These are phyloP conservation scores for Drymodes brunneopygia DNA, from an alignment of 2,113 vertebrate species.

Conservation along the genomic window DNA sequence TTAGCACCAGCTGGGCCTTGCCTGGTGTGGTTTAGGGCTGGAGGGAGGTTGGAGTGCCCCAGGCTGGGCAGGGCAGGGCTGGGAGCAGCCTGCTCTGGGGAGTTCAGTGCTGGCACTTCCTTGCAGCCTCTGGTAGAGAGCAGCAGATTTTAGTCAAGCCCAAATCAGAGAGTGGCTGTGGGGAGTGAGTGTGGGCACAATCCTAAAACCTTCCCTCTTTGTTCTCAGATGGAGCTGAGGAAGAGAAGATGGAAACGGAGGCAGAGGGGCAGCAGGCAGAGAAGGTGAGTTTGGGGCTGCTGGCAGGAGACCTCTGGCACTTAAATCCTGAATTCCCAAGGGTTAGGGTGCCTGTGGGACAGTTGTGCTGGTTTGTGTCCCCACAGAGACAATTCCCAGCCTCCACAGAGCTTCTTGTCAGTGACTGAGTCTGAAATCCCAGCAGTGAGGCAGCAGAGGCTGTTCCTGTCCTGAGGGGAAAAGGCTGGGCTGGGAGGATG, in stretches of 20 bases:
- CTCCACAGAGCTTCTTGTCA: rapidly evolving
- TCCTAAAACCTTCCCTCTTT: background rate
- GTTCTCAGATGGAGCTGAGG: constrained; percentile 75
- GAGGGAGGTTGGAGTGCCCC: background rate
- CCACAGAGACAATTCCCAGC: background rate
- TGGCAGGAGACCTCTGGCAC: background rate
- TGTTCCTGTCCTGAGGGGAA: background rate
- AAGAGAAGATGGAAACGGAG: constrained; percentile 92
- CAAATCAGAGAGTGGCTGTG: rapidly evolving
- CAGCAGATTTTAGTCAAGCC: background rate
- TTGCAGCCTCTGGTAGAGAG: background rate
- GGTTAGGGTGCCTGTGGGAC: rapidly evolving
- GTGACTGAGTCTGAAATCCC: no score
- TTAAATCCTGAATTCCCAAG: rapidly evolving
- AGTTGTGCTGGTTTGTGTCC: rapidly evolving
- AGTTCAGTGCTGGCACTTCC: background rate
- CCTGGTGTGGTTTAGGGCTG: background rate
- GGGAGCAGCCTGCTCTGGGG: background rate
- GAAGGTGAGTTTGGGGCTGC: constrained; percentile 74
- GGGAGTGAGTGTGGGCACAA: rapidly evolving
- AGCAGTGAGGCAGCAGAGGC: rapidly evolving
- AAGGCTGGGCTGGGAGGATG: background rate
- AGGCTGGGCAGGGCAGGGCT: background rate
- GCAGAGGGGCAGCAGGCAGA: constrained; percentile 85
- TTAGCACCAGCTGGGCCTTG: rapidly evolving